phyloP scores from a whole-genome alignment of 2,797 vertebrate species.

The Semotilus atromaculatus region DNA sequence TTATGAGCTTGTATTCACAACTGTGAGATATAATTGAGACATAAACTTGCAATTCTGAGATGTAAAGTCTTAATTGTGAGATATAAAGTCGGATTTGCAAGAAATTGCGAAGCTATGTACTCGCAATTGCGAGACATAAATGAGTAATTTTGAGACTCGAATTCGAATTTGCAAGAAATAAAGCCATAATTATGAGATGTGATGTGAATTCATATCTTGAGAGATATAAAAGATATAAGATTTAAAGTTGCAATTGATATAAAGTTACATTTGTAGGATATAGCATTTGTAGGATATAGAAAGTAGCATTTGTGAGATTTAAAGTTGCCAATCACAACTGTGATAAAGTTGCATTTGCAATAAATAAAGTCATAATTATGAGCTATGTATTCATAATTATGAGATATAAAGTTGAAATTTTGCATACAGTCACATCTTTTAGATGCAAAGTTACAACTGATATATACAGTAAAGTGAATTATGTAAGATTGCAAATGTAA shows the following conservation, averaged over 20 bases:
- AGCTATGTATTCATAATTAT: not conserved
- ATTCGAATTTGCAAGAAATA: not conserved
- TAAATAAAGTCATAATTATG: not conserved
- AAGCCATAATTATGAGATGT: no score
- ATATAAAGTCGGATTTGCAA: not conserved
- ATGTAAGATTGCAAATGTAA: not conserved
- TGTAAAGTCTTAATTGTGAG: not conserved
- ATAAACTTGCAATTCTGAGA: not conserved
- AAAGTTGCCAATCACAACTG: not conserved
- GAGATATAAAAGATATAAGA: not conserved
- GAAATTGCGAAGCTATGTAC: no score
- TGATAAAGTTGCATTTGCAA: not conserved
- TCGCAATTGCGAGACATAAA: no score
- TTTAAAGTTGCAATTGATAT: not conserved
- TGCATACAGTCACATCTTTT: not conserved
- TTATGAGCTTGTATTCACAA: not conserved
- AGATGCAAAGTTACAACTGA: not conserved
- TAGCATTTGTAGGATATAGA: not conserved
- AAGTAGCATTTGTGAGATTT: not conserved
- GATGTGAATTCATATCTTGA: no score
- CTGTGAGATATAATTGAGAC: no score
- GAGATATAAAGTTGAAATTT: not conserved
- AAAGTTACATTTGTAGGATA: not conserved
- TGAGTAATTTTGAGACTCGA: not conserved
- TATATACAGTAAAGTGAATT: not conserved